phyloP scores from a whole-genome alignment of 2,113 vertebrate species.

The Ceyx cyanopectus region DNA sequence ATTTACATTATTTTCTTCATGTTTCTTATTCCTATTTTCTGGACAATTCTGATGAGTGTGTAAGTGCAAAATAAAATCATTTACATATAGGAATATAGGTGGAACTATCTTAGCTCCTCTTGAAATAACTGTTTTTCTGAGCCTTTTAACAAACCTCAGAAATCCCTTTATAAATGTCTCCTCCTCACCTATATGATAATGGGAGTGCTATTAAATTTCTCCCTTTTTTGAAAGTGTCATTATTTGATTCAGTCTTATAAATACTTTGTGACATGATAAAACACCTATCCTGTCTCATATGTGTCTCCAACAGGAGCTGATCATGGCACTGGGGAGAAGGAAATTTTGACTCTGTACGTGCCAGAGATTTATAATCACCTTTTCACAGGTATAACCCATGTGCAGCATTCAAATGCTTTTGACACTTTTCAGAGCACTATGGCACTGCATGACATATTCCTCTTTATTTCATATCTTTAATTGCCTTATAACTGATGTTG shows the following conservation, averaged over 20 bases:
- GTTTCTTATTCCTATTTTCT: not conserved
- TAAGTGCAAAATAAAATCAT: not conserved
- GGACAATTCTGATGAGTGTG: not conserved
- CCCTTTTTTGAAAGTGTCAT: not conserved
- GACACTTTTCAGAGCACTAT: not conserved
- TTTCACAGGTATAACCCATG: not conserved
- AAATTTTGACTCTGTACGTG: not conserved
- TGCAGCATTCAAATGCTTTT: not conserved
- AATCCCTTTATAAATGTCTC: not conserved
- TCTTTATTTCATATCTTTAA: not conserved
- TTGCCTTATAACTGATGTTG: not conserved
- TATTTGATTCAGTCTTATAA: not conserved
- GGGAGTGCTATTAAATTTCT: not conserved
- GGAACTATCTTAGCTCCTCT: not conserved
- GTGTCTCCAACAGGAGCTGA: not conserved
- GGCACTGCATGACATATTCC: not conserved
- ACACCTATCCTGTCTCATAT: not conserved
- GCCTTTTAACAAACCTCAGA: not conserved
- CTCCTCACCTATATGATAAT: not conserved
- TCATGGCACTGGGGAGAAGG: not conserved
- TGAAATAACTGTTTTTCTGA: not conserved
- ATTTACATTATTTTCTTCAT: not conserved
- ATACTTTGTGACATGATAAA: not conserved
- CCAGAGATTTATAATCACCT: not conserved
- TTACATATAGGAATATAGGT: not conserved